Percentiles rank a stretch among this genome's conserved stretches.
Conservation (phyloP, 2,113 vertebrate species). For the Strix uralensis region DNA sequence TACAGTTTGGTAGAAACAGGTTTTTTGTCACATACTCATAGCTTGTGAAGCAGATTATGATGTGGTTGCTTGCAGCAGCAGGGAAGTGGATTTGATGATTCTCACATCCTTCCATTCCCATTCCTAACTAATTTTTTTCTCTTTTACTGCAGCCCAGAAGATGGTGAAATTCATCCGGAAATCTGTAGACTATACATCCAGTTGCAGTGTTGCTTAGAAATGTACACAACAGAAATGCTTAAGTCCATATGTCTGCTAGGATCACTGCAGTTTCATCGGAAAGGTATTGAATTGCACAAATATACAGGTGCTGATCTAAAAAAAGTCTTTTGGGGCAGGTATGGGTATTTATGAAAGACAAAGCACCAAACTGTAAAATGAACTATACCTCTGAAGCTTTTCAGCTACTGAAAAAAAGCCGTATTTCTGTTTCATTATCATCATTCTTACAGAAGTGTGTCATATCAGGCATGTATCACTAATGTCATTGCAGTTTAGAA, state of each 20-base stretch:
- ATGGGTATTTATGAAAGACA: neutral
- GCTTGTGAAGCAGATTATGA: neutral
- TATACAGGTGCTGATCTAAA: neutral
- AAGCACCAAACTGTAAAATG: neutral
- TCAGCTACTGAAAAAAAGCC: neutral
- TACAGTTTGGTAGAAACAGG: neutral
- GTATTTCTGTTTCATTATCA: neutral
- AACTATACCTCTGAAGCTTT: neutral
- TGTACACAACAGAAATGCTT: slow-evolving; percentile 98
- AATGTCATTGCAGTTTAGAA: neutral
- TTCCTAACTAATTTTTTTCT: slow-evolving; percentile 16
- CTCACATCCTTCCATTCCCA: neutral
- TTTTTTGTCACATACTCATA: neutral
- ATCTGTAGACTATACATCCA: slow-evolving; percentile 97
- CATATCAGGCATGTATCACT: neutral
- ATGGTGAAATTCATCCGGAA: slow-evolving; percentile 97
- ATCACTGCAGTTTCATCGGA: slow-evolving; percentile 95
- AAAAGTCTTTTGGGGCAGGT: neutral
- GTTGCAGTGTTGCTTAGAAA: slow-evolving; percentile 97
- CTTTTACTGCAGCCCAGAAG: slow-evolving; percentile 86
- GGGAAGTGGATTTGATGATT: neutral
- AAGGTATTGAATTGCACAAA: slow-evolving; percentile 79
- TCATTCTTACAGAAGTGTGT: neutral
- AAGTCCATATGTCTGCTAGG: slow-evolving; percentile 95
- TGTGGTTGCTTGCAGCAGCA: neutral